Evolutionary conservation across 2,797 vertebrate species (phyloP).

Genomic region (Anolis apletophallus): DNA sequence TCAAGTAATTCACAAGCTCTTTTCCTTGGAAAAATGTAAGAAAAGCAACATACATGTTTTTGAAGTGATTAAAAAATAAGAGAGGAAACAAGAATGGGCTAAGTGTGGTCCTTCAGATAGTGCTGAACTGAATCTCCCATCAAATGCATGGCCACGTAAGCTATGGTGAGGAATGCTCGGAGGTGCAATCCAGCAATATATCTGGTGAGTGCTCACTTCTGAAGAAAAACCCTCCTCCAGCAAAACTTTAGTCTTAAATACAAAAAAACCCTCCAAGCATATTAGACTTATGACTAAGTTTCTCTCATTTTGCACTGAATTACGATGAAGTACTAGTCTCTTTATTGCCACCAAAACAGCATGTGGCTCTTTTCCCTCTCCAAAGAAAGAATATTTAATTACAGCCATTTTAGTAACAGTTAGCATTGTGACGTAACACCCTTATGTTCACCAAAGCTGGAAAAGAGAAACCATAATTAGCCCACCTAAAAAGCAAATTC

Average conservation of each 20-base stretch:
- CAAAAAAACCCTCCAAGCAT: background rate
- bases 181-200: too few species aligned
- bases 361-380: background rate
- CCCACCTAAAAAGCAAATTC: background rate
- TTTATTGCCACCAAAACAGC: background rate
- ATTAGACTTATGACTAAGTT: background rate
- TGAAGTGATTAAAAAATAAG: background rate
- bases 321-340: background rate
- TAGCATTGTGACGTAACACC: background rate
- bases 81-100: background rate
- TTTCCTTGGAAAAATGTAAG: background rate
- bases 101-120: too few species aligned
- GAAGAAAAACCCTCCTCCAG: background rate
- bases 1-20: background rate
- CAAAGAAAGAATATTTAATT: background rate
- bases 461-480: background rate
- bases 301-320: background rate
- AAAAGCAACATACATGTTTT: background rate
- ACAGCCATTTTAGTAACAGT: background rate
- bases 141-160: too few species aligned
- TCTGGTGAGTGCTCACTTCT: too few species aligned
- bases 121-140: too few species aligned
- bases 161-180: too few species aligned
- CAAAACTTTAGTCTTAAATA: background rate
- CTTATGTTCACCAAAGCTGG: background rate